A percentile compares a stretch with the other conserved stretches of the same genome.
phyloP scores from a whole-genome alignment of 2,113 vertebrate genomes.

The Rhineura floridana region DNA sequence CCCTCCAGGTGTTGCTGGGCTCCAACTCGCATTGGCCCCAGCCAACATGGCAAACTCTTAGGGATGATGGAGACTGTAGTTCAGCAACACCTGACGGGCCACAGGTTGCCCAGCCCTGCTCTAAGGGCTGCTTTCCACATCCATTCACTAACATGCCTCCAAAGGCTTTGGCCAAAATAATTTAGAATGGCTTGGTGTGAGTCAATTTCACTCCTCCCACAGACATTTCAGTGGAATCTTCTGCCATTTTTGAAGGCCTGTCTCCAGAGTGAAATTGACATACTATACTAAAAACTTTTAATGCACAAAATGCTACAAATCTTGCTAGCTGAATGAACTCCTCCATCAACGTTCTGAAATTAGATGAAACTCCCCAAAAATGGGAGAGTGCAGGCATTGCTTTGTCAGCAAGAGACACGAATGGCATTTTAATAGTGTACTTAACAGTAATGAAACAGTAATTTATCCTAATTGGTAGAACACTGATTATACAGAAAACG shows the following conservation, averaged over 20 bases:
- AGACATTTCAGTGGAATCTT: background rate
- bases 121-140: background rate
- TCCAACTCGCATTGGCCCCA: background rate
- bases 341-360: conserved; percentile 56
- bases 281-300: conserved; percentile 40
- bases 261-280: background rate
- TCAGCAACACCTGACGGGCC: background rate
- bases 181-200: too few species aligned
- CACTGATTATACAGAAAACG: conserved; percentile 53
- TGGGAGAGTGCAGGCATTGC: conserved; percentile 38
- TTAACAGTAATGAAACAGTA: conserved; percentile 62
- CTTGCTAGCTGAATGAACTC: conserved; percentile 41
- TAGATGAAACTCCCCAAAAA: conserved; percentile 43
- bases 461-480: conserved; percentile 63
- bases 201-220: background rate
- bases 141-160: background rate
- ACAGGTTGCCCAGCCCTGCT: background rate
- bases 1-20: background rate
- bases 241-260: background rate
- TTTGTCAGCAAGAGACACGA: conserved; percentile 53
- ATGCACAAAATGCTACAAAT: conserved; percentile 38
- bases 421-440: conserved; percentile 59
- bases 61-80: background rate
- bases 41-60: background rate
- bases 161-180: background rate